phyloP scores from a whole-genome alignment of 2,888 invertebrate species.

The Argyra leucocephala region DNA sequence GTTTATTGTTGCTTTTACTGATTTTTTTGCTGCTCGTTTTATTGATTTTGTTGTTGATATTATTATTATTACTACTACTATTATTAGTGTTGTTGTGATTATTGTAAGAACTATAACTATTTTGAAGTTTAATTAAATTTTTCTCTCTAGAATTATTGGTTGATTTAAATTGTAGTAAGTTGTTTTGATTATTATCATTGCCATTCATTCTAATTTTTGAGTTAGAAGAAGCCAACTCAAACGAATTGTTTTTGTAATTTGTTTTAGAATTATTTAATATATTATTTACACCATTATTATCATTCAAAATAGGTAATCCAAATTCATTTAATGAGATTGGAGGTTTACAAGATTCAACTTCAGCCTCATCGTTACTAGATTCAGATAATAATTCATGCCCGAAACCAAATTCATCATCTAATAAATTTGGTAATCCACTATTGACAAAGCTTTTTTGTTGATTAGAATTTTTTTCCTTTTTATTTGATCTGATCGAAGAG shows the following conservation, averaged over 20 bases:
- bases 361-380: background rate
- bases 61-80: too few species aligned
- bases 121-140: background rate
- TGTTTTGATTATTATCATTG: background rate
- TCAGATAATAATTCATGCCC: background rate
- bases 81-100: too few species aligned
- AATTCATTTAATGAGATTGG: background rate
- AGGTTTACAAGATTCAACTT: background rate
- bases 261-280: background rate
- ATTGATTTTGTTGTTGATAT: too few species aligned
- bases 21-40: too few species aligned
- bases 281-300: background rate
- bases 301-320: background rate
- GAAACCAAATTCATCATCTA: conserved; percentile 1
- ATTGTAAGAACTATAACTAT: background rate
- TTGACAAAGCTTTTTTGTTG: background rate
- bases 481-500: background rate
- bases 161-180: background rate
- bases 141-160: background rate
- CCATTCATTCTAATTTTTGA: background rate
- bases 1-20: too few species aligned
- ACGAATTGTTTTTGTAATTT: background rate
- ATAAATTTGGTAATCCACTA: background rate
- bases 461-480: background rate
- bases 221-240: background rate